Base-by-base conservation (phyloP, 1,140 invertebrate species). In the Coptotermes formosanus region DNA sequence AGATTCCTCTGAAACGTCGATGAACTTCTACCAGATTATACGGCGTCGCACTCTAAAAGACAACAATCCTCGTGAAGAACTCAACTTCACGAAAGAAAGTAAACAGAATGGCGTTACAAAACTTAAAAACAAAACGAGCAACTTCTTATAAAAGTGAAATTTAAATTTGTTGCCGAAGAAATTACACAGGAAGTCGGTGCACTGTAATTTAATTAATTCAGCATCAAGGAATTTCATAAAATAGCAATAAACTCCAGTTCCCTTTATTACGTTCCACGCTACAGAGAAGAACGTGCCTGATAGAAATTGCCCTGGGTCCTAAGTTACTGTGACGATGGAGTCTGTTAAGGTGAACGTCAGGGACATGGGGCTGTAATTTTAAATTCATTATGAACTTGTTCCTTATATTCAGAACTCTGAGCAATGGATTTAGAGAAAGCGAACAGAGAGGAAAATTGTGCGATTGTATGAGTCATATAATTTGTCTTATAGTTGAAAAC, bases 191-290 rank as follows among this genome's bases (percentile, higher is more conserved):
- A n/a, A 64, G 19, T 64, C 9, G 16, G 12, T 64, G 59, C 59
- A 64, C 25, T 9, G 25, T 64, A 64, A 64, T 23, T 19, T 16
- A 23, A 64, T 64, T 64, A 64, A 64, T 64, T 64, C 25, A 64
- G 59, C 59, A 64, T 64, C 59, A 64, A n/a, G 25, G 59, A 64
- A 64, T 64, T 64, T 64, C 59, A 64, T 64, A 64, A 64, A 64
- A 64, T 64, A 9, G 12, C 25, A 64, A 64, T 64, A 64, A 64
- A 64, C 21, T 64, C 59, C 8, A 64, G 59, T 64, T 23, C 1
- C 59, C 59, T 64, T 64, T n/a, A 64, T 64, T 64, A 64, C 12
- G 19, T 64, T 64, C 21, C 25, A 25, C 8, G 21, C 19, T 64
- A 64, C 59, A 8, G 59, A n/a, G 59, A 25, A n/a, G 59, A 64